These are phyloP conservation scores for Onychostruthus taczanowskii DNA, from an alignment of 2,113 vertebrate species.

Conservation along the genomic window DNA sequence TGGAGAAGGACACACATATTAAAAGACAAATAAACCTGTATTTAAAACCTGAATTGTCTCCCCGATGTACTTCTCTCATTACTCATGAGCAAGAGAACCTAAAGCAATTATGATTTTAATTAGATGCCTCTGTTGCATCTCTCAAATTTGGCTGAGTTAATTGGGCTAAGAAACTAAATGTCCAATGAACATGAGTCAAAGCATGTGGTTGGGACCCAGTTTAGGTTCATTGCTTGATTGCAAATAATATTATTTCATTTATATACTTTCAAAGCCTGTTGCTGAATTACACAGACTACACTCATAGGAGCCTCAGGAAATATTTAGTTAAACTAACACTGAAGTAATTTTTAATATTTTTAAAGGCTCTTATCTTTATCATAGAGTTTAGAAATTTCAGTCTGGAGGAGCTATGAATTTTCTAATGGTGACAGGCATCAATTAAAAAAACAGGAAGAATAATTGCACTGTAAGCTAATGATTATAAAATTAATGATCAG, in stretches of 20 bases:
- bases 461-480: neutral
- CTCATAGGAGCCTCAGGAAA: neutral
- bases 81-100: neutral
- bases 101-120: slow-evolving; percentile 5
- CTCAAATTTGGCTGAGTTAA: neutral
- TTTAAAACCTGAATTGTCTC: slow-evolving; percentile 15
- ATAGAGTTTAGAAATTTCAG: neutral
- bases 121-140: neutral
- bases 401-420: neutral
- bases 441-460: neutral
- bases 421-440: neutral
- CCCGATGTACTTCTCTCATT: neutral
- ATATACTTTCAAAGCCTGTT: neutral
- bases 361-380: neutral
- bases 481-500: neutral
- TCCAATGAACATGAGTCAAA: neutral
- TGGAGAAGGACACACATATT: neutral
- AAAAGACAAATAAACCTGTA: slow-evolving; percentile 28
- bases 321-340: neutral
- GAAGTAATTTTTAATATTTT: neutral
- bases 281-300: neutral
- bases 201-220: neutral
- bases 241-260: neutral
- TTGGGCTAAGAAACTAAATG: neutral
- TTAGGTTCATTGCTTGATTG: neutral